Evolutionary conservation across 2,797 vertebrate species (phyloP), one percentile per base, ranked within the genome.

Genomic region (Anomalospiza imberbis): DNA sequence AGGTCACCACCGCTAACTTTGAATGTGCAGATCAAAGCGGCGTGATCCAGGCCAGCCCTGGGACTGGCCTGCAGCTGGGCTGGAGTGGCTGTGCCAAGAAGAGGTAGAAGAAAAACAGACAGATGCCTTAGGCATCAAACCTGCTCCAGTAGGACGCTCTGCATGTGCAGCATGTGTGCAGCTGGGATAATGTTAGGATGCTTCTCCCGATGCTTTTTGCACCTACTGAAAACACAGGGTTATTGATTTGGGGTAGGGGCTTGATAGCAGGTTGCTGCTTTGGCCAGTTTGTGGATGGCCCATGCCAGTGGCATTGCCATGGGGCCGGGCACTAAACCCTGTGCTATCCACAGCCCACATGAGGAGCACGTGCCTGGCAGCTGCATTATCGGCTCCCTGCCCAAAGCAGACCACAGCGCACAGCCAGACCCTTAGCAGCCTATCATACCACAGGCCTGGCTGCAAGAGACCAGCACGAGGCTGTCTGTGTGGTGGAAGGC

Each of bases 11-110:
- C 0, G 18, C 88, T 89, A 58, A 72, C 95, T 96, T 86, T 74
- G 94, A 97, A 96, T 92, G 80, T 67, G 75, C 83, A 97, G 90
- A 97, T 97, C 96, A 97, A 97, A 97, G 95, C 84, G 1, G 48
- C 8, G 2, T 14, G 70, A 91, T 79, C 82, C 42, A 61, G 91
- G 91, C 94, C 94, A 88, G 87, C 82, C 89, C 77, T 48, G 85
- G 66, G 89, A 93, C 95, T 97, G 95, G 96, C 95, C 95, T 61
- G 90, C 96, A 97, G 95, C 95, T 96, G 96, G 95, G 75, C 94
- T 88, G 93, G 26, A 54, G 79, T 15, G 7, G 50, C 93, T 3
- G 78, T 94, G 94, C 93, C 96, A 96, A 82, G 83, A 72, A 67
- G 79, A 74, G 81, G 91, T 72, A 92, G 94, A 95, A 93, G 90